A percentile compares a stretch with the other conserved stretches of the same genome.
These are phyloP conservation scores for Acholoe squamosa DNA, from an alignment of 2,888 invertebrate genomes.

Conservation along the genomic window DNA sequence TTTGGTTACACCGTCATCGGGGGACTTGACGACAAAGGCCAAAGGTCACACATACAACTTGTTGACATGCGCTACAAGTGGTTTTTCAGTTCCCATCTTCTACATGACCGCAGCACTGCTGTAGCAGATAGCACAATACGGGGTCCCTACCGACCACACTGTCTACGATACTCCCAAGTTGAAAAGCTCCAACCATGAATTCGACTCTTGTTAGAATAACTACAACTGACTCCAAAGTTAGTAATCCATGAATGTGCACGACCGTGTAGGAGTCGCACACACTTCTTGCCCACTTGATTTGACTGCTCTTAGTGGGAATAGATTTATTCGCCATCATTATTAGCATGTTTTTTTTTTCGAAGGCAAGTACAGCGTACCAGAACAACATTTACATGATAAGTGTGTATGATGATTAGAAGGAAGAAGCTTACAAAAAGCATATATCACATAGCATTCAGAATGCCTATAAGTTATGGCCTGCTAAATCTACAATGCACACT, in stretches of 20 bases:
- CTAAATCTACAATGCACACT: constrained; percentile 54
- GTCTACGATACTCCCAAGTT: background rate
- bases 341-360: background rate
- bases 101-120: background rate
- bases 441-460: constrained; percentile 62
- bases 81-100: constrained; percentile 2
- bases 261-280: background rate
- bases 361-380: constrained; percentile 4
- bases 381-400: constrained; percentile 47
- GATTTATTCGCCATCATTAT: background rate
- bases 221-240: constrained; percentile 3
- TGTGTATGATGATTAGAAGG: background rate
- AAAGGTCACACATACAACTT: constrained; percentile 59
- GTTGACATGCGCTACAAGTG: constrained; percentile 60
- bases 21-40: constrained; percentile 57
- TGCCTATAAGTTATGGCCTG: constrained; percentile 40
- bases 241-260: background rate
- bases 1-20: constrained; percentile 54
- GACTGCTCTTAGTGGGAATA: background rate
- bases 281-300: background rate
- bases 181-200: background rate
- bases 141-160: background rate
- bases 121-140: constrained; percentile 18
- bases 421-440: constrained; percentile 60
- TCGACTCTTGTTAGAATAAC: background rate